Evolutionary conservation across 2,888 invertebrate species (phyloP).

Genomic region (Drosophila formosana): DNA sequence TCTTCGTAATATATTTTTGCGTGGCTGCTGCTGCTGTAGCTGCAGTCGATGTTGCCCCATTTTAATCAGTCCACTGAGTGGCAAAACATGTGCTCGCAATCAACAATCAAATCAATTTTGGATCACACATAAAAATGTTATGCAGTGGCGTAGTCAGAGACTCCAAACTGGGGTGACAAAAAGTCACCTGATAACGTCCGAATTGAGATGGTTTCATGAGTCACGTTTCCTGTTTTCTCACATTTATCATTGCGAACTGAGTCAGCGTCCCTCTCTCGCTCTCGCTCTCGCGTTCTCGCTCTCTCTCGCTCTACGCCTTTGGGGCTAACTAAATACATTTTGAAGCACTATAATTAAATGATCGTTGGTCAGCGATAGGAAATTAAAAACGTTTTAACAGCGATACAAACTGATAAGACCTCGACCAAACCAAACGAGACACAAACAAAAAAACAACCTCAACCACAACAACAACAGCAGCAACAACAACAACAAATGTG

Average conservation of each 20-base stretch:
- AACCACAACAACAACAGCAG: constrained; percentile 20
- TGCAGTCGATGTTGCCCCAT: constrained; percentile 37
- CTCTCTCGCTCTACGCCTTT: constrained; percentile 13
- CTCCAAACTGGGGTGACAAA: no score
- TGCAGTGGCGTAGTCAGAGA: constrained; percentile 28
- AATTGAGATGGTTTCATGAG: constrained; percentile 9
- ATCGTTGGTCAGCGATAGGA: constrained; percentile 69
- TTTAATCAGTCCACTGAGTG: constrained; percentile 66
- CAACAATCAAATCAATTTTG: constrained; percentile 59
- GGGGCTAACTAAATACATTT: constrained; percentile 57
- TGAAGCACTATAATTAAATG: constrained; percentile 74
- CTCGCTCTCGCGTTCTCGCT: constrained; percentile 1
- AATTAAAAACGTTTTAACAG: constrained; percentile 77
- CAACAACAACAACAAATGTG: constrained; percentile 29
- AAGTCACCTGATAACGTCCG: neutral
- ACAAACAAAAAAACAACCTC: constrained; percentile 13
- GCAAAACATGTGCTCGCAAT: constrained; percentile 61
- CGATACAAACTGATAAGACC: constrained; percentile 70
- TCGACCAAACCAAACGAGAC: constrained; percentile 22
- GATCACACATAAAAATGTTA: constrained; percentile 43
- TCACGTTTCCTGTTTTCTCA: constrained; percentile 17
- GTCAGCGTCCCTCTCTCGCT: neutral
- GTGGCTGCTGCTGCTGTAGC: constrained; percentile 44
- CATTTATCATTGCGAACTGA: constrained; percentile 10
- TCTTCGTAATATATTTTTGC: constrained; percentile 14